These are phyloP conservation scores for Brachionus asplanchnoidis DNA, from an alignment of 1,140 invertebrate species.

Conservation along the genomic window DNA sequence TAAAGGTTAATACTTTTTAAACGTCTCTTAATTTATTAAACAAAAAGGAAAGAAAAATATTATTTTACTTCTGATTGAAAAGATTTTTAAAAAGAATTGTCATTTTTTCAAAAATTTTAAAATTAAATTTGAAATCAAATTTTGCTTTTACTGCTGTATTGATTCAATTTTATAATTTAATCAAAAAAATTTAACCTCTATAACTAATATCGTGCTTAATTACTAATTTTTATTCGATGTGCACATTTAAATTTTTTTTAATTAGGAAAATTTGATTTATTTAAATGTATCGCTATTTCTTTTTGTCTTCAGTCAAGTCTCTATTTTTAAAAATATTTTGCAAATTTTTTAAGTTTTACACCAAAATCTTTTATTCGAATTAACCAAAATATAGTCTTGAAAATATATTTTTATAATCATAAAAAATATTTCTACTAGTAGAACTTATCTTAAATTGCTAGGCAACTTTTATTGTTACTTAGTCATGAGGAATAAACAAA, in stretches of 20 bases:
- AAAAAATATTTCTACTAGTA: background rate
- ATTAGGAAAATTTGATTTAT: background rate
- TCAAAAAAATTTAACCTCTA: background rate
- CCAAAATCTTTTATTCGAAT: background rate
- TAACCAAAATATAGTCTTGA: background rate
- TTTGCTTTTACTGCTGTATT: background rate
- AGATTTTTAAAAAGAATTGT: background rate
- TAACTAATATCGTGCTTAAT: background rate
- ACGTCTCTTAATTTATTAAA: background rate
- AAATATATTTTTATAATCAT: background rate
- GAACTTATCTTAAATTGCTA: background rate
- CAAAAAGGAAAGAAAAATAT: background rate
- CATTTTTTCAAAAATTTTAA: background rate
- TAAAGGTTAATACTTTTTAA: background rate
- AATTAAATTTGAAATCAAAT: background rate
- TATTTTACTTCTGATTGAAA: background rate
- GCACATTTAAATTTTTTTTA: background rate
- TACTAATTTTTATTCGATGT: background rate
- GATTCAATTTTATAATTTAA: background rate
- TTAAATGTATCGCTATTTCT: background rate
- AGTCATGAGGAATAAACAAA: background rate
- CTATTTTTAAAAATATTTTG: background rate
- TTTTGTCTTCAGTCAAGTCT: background rate
- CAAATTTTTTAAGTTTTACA: background rate
- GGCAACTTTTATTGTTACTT: background rate